A percentile compares a stretch with the other conserved stretches of the same genome.
Conservation (phyloP, 2,113 vertebrate genomes). For the Athene noctua region DNA sequence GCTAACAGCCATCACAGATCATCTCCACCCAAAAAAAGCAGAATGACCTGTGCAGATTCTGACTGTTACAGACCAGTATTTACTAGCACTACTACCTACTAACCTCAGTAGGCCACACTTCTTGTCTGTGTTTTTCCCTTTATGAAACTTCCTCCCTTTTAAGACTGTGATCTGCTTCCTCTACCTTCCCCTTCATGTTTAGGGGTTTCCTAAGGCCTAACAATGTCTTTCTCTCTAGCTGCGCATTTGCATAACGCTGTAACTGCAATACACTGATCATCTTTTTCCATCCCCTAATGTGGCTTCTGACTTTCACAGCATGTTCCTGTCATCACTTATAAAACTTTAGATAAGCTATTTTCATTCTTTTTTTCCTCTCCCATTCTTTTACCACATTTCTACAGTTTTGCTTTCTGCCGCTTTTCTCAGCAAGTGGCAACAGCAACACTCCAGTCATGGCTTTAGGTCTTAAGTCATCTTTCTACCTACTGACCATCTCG, state of each 20-base stretch:
- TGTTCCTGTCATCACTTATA: not conserved
- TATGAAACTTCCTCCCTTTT: not conserved
- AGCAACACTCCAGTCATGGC: not conserved
- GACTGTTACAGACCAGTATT: not conserved
- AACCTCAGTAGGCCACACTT: not conserved
- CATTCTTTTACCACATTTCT: not conserved
- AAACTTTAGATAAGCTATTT: not conserved
- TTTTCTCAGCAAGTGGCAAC: not conserved
- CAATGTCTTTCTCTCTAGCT: not conserved
- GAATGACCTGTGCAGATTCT: not conserved
- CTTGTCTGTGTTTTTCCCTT: not conserved
- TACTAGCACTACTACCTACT: not conserved
- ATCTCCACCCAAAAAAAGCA: not conserved
- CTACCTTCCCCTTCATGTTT: not conserved
- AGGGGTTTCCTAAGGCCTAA: not conserved
- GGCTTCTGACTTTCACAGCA: not conserved
- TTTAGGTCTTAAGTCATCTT: not conserved
- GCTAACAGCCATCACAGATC: not conserved
- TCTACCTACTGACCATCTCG: not conserved
- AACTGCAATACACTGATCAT: not conserved
- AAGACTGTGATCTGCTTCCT: not conserved
- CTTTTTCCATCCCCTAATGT: not conserved
- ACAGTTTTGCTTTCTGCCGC: not conserved
- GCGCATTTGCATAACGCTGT: not conserved
- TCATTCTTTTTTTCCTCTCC: not conserved